Evolutionary conservation across 1,140 invertebrate species (phyloP).

Genomic region (Babylonia areolata): DNA sequence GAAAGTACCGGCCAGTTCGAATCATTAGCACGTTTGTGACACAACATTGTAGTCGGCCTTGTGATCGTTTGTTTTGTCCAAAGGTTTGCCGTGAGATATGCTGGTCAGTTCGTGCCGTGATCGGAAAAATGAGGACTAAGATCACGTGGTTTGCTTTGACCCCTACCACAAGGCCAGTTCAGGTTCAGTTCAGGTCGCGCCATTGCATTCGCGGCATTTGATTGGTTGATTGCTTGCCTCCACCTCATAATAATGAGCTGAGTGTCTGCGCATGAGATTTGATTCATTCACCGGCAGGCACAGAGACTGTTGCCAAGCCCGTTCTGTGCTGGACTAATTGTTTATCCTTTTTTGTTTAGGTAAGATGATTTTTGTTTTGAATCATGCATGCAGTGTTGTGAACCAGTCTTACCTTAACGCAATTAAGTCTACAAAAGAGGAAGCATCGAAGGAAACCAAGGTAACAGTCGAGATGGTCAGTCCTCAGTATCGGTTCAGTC

Average conservation of each 20-base stretch:
- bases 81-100: no score
- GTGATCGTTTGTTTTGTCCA: no score
- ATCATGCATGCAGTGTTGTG: not conserved
- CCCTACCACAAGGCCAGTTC: not conserved
- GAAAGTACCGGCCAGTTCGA: no score
- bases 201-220: not conserved
- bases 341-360: not conserved
- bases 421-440: no score
- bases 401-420: not conserved
- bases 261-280: constrained; percentile 29
- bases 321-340: not conserved
- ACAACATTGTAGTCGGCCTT: no score
- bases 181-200: constrained; percentile 23
- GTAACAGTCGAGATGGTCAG: no score
- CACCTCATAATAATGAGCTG: not conserved
- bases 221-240: constrained; percentile 18
- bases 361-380: not conserved
- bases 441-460: no score
- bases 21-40: no score
- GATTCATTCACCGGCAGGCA: constrained; percentile 28
- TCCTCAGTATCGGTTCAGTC: no score
- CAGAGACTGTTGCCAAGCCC: constrained; percentile 13
- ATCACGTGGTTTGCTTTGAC: not conserved
- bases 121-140: not conserved
- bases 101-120: no score